Base-by-base conservation (phyloP, 1,140 invertebrate species). In the Solenopsis fugax region DNA sequence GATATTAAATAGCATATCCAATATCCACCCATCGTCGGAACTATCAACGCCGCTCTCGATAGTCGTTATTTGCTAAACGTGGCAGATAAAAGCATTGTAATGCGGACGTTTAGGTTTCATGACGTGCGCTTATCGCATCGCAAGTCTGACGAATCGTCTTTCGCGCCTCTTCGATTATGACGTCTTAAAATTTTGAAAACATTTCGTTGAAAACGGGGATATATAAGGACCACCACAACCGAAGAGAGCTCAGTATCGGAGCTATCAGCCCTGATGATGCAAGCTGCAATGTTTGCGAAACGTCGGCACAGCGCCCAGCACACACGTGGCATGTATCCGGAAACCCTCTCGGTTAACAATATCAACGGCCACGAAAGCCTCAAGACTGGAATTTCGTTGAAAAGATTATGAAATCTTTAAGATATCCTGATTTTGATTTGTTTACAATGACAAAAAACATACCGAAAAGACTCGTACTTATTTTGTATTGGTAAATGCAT, bases 11-110 rank as follows among this genome's bases (percentile, higher is more conserved):
- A 37, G 54, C 88, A n/a, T n/a, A n/a, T 29, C 29, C 29, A 29
- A 76, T 80, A 58, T 69, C 86, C 89, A 86, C 89, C 89, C 80
- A 87, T 75, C 24, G 64, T 54, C 13, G 58, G 34, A 34, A 72
- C 64, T 90, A 90, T 90, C 80, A 87, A 65, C 76, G 60, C 58
- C 58, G 54, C 62, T 89, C 72, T 77, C 73, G 78, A 89, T 89
- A 73, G 62, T 62, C 72, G 71, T 58, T 67, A 78, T 78, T 76
- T 65, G 62, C 87, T 87, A 56, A 67, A 89, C 50, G 72, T 77
- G 62, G 34, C 50, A 82, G 76, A 77, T 89, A 81, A 45, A 81
- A 58, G 62, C 73, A 48, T 60, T 21, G 37, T 48, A 75, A 73
- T 48, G 21, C 69, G 29, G n/a, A 24, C 69, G 41, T 73, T 81